Evolutionary conservation across 2,888 invertebrate genomes (phyloP).

Genomic region (Oligia strigilis): DNA sequence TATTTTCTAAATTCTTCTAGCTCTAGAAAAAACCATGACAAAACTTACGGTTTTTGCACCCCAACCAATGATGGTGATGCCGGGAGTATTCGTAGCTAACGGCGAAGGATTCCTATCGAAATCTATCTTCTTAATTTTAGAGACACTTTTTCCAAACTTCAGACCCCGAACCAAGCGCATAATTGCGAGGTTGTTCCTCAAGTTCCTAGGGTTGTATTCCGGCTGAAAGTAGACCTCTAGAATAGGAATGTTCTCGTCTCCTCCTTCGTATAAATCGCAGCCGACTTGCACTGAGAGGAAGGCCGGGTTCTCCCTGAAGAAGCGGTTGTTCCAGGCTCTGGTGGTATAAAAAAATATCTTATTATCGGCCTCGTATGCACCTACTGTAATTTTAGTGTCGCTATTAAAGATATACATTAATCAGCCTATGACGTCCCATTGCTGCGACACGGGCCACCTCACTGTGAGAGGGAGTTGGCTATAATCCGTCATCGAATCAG

Average conservation of each 20-base stretch:
- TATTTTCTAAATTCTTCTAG: no score
- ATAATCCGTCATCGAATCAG: not conserved
- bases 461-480: not conserved
- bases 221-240: slow-evolving; percentile 84
- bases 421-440: not conserved
- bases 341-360: not conserved
- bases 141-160: slow-evolving; percentile 62
- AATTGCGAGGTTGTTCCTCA: slow-evolving; percentile 80
- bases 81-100: slow-evolving; percentile 72
- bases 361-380: not conserved
- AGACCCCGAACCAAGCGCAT: slow-evolving; percentile 75
- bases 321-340: slow-evolving; percentile 85
- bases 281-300: slow-evolving; percentile 83
- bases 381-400: not conserved
- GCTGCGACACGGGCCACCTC: not conserved
- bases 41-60: slow-evolving; percentile 79
- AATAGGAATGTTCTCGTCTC: slow-evolving; percentile 79
- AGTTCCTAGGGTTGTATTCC: slow-evolving; percentile 76
- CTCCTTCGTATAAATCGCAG: slow-evolving; percentile 76
- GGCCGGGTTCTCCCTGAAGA: slow-evolving; percentile 83
- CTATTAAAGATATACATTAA: not conserved
- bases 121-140: slow-evolving; percentile 77
- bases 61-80: slow-evolving; percentile 83
- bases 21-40: not conserved
- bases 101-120: slow-evolving; percentile 71